Base-by-base conservation (phyloP, 2,797 vertebrate genomes). In the Odontamblyopus lacepedii region DNA sequence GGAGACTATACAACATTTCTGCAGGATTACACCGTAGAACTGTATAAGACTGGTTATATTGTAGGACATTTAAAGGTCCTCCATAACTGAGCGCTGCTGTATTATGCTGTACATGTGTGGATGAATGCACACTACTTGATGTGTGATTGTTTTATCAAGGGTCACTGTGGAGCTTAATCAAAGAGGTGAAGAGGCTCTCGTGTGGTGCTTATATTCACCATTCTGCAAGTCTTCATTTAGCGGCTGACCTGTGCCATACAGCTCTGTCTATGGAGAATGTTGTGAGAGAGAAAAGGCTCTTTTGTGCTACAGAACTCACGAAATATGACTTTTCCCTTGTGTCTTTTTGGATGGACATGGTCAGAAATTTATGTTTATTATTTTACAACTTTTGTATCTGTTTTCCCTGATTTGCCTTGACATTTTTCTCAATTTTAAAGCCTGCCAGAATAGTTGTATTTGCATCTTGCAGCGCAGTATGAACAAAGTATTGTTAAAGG, bases 81-180 rank as follows among this genome's bases (percentile, higher is more conserved):
- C 63, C 55, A 62, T n/a, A 76, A 64, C 44, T 53, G 51, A 59
- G 55, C 77, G 70, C 62, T 11, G 56, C 57, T 53, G 48, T 27
- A 48, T 56, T 70, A 19, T 44, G 16, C 29, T 16, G 13, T 27
- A 74, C 48, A 67, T 60, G 63, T 5, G 6, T 32, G 48, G 50
- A 72, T 70, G 61, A n/a, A 76, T 35, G 56, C 27, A 67, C 70
- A 64, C 64, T 68, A 61, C 67, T 78, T 78, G 44, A 73, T 68
- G 5, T 8, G 51, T 63, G 0, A 64, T 73, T 83, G 71, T 79
- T 77, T 65, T 67, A 66, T 19, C 35, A 66, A 6, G 63, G 77
- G 71, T 69, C 56, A 74, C 44, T 48, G 63, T 26, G 35, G 5
- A 7, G 63, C 15, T 23, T 44, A 51, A 67, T 75, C 53, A 66